Evolutionary conservation across 2,113 vertebrate species (phyloP).

Genomic region (Scopus umbretta): DNA sequence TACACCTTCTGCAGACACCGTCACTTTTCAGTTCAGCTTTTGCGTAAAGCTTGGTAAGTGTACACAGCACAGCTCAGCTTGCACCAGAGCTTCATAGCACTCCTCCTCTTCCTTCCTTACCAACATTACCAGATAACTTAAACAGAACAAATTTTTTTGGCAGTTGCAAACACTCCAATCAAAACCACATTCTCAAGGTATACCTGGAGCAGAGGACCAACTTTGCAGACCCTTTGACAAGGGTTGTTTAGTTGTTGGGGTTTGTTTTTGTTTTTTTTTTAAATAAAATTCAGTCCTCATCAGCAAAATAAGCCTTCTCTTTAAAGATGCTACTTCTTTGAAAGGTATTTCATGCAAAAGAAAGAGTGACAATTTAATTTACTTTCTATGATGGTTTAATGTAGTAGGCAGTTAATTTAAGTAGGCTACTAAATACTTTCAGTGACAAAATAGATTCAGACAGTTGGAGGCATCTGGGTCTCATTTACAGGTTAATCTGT

Average conservation of each 20-base stretch:
- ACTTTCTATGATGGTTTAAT: neutral
- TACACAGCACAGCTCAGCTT: neutral
- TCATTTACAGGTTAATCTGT: slow-evolving; percentile 44
- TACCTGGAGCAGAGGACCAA: neutral
- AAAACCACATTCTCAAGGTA: neutral
- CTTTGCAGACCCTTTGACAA: neutral
- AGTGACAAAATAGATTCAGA: slow-evolving; percentile 20
- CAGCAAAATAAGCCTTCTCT: neutral
- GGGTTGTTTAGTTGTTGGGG: neutral
- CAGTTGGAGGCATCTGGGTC: neutral
- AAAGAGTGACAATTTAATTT: neutral
- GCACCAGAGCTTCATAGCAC: neutral
- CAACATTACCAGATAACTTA: neutral
- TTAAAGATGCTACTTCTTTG: neutral
- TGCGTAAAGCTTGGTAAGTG: neutral
- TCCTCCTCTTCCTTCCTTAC: neutral
- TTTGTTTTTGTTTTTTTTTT: neutral
- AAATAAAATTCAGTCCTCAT: neutral
- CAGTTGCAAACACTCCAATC: neutral
- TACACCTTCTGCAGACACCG: neutral
- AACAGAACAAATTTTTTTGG: neutral
- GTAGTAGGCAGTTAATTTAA: neutral
- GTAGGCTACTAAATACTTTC: neutral
- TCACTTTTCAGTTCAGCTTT: neutral
- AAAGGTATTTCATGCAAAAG: neutral